These are phyloP conservation scores for Hyles lineata DNA, from an alignment of 2,888 invertebrate genomes.

Conservation along the genomic window DNA sequence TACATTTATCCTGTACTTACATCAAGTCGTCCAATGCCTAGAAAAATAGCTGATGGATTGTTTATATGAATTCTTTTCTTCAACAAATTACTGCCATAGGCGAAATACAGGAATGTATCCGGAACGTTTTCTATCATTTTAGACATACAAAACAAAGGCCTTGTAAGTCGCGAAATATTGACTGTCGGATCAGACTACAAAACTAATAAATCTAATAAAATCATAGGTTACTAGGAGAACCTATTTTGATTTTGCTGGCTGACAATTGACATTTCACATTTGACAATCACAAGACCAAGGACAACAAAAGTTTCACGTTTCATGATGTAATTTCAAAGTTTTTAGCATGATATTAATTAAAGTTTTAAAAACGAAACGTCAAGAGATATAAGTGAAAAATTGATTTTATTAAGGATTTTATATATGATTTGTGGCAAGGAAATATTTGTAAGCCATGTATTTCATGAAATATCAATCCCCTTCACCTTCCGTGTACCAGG, in stretches of 20 bases:
- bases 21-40: slow-evolving; percentile 88
- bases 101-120: slow-evolving; percentile 91
- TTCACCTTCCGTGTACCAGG: too few relatives aligned
- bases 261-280: slow-evolving; percentile 27
- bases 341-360: too few relatives aligned
- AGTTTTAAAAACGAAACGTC: too few relatives aligned
- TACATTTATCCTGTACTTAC: slow-evolving; percentile 66
- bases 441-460: too few relatives aligned
- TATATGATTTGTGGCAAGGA: too few relatives aligned
- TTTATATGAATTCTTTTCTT: slow-evolving; percentile 91
- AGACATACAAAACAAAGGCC: not conserved
- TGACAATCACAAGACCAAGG: too few relatives aligned
- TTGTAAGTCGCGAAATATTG: not conserved
- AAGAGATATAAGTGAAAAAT: too few relatives aligned
- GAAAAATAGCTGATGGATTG: slow-evolving; percentile 90
- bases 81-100: slow-evolving; percentile 95
- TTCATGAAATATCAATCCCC: too few relatives aligned
- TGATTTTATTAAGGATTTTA: too few relatives aligned
- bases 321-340: too few relatives aligned
- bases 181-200: not conserved
- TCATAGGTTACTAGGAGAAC: not conserved
- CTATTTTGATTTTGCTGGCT: not conserved
- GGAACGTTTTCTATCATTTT: slow-evolving; percentile 49
- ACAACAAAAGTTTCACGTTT: too few relatives aligned
- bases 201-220: not conserved